phyloP scores from a whole-genome alignment of 1,140 invertebrate species.

The Drosophila lacteicornis region DNA sequence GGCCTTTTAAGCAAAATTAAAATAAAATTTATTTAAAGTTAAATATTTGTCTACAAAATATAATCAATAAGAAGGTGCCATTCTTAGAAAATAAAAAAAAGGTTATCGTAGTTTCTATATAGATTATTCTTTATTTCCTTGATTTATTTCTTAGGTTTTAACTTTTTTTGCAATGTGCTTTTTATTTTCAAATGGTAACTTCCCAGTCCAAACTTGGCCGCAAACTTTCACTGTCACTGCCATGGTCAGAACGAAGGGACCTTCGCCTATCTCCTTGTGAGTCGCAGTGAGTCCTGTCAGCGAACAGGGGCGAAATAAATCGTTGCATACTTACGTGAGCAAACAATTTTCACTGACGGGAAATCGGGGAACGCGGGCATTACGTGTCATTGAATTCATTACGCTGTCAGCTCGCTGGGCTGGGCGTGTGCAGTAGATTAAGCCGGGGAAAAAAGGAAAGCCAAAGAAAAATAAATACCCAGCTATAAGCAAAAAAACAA shows the following conservation, averaged over 20 bases:
- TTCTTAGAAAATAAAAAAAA: background rate
- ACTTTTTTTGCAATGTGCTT: too few relatives aligned
- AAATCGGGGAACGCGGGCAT: slow-evolving; percentile 29
- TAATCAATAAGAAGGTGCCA: too few relatives aligned
- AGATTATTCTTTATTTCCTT: too few relatives aligned
- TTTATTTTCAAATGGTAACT: too few relatives aligned
- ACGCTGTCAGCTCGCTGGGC: slow-evolving; percentile 58
- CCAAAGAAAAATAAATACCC: slow-evolving; percentile 2
- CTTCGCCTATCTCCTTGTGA: slow-evolving; percentile 5
- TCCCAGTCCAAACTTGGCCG: background rate
- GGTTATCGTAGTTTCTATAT: too few relatives aligned
- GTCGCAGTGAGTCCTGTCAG: slow-evolving; percentile 39
- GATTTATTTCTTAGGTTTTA: too few relatives aligned
- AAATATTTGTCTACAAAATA: too few relatives aligned
- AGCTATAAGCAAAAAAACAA: too few relatives aligned
- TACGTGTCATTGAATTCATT: slow-evolving; percentile 80
- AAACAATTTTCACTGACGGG: slow-evolving; percentile 50
- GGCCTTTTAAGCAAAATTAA: background rate
- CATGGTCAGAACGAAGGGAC: slow-evolving; percentile 26
- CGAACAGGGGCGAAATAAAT: slow-evolving; percentile 64
- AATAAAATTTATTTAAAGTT: background rate
- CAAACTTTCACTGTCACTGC: slow-evolving; percentile 14
- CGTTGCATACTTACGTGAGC: slow-evolving; percentile 76
- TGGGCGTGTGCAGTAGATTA: slow-evolving; percentile 30
- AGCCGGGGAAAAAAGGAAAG: slow-evolving; percentile 18